These are phyloP conservation scores for Microctonus brassicae DNA, from an alignment of 2,888 invertebrate genomes.

Conservation along the genomic window DNA sequence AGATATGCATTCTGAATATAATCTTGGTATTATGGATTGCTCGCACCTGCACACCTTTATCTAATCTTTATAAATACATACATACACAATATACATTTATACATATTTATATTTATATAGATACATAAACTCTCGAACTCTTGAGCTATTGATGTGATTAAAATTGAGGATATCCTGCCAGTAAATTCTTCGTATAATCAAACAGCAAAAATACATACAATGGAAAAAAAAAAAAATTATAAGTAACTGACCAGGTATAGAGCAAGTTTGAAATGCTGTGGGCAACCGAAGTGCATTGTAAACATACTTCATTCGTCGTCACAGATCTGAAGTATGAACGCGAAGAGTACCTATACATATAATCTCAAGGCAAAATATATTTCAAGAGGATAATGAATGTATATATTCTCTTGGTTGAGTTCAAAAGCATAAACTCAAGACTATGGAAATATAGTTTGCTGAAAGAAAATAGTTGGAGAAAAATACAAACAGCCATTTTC, in stretches of 20 bases:
- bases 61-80: slow-evolving; percentile 8
- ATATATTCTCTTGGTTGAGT: slow-evolving; percentile 8
- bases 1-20: slow-evolving; percentile 17
- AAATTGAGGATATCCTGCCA: slow-evolving; percentile 24
- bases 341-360: neutral
- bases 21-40: slow-evolving; percentile 7
- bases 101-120: no score
- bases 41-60: slow-evolving; percentile 32
- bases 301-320: slow-evolving; percentile 30
- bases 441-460: slow-evolving; percentile 1
- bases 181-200: neutral
- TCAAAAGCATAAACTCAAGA: slow-evolving; percentile 6
- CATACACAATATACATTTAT: neutral
- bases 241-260: slow-evolving; percentile 1
- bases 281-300: slow-evolving; percentile 32
- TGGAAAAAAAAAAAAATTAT: neutral
- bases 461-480: neutral
- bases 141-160: slow-evolving; percentile 3
- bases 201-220: slow-evolving; percentile 7
- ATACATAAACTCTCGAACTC: no score
- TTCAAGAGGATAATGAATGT: slow-evolving; percentile 14
- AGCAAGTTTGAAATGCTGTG: neutral
- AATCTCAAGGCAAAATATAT: slow-evolving; percentile 2
- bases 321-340: neutral
- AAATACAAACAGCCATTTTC: neutral